Evolutionary conservation across 2,113 vertebrate genomes (phyloP).

Genomic region (Charina bottae): DNA sequence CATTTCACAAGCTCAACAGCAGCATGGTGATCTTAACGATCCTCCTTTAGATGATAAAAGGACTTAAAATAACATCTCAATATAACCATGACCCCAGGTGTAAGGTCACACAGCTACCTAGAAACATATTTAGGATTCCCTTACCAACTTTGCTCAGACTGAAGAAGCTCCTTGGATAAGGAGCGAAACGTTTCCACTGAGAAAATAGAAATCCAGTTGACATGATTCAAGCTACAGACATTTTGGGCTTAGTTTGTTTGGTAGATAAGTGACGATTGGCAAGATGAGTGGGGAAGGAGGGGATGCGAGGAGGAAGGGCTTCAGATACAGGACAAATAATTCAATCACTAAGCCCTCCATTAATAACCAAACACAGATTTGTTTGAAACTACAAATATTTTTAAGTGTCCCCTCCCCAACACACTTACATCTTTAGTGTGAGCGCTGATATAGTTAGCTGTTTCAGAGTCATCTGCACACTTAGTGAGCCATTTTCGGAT

Average conservation of each 20-base stretch:
- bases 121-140: too few relatives aligned
- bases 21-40: too few relatives aligned
- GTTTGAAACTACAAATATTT: background rate
- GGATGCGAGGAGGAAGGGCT: background rate
- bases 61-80: too few relatives aligned
- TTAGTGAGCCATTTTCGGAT: conserved; percentile 99
- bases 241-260: background rate
- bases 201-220: too few relatives aligned
- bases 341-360: background rate
- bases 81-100: too few relatives aligned
- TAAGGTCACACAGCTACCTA: too few relatives aligned
- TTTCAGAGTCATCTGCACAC: conserved; percentile 99
- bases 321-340: background rate
- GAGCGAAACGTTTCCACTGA: too few relatives aligned
- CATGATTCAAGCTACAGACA: too few relatives aligned
- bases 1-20: too few relatives aligned
- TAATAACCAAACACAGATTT: background rate
- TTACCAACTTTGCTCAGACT: too few relatives aligned
- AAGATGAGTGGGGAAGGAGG: background rate
- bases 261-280: background rate
- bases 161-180: too few relatives aligned
- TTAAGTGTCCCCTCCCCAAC: background rate
- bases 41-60: too few relatives aligned
- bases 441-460: conserved; percentile 99
- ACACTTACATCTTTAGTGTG: conserved; percentile 99